Base-by-base conservation (phyloP, 2,797 vertebrate species). In the Peromyscus aztecus region DNA sequence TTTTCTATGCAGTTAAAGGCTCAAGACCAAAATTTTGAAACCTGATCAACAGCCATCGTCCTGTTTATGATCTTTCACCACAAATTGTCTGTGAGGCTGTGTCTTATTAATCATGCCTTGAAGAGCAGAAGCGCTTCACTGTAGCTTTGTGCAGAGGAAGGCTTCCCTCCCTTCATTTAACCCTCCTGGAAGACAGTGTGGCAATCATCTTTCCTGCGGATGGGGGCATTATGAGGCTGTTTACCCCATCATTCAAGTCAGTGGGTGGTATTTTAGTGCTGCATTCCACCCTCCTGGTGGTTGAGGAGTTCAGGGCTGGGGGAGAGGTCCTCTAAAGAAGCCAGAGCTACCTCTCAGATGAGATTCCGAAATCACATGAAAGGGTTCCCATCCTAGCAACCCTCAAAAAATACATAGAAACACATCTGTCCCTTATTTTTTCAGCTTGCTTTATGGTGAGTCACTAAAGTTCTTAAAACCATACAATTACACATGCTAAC, bases 361-460 rank as follows among this genome's bases (percentile, higher is more conserved):
- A 97, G 94, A 96, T 97, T 97, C 97, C 57, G 17, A 97, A 98
- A 97, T 97, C 94, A 97, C 80, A 91, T 85, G 85, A 97, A 97
- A 97, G 92, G 86, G 90, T 94, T 97, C 95, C 97, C 73, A 84
- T 97, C 97, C 94, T 98, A 98, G 98, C 98, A 98, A 98, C 97
- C 92, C 94, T 98, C 91, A 95, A 86, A 98, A 98, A 97, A 98
- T 94, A 97, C 97, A 97, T 97, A 97, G 97, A 98, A 98, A 98
- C 97, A 97, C 98, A 98, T 97, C 98, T 98, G 98, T 97, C 97
- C 98, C 96, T 97, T 98, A 98, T 98, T 98, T 98, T 98, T 97
- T 97, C 97, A 98, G 98, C 97, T 97, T 98, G 97, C 95, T 97
- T 98, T 96, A 98, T 96, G 96, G 96, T 98, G 98, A 98, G 96